Evolutionary conservation across 2,797 vertebrate genomes (phyloP), one percentile per base, ranked within the genome.

Genomic region (Enteromius treurensis): DNA sequence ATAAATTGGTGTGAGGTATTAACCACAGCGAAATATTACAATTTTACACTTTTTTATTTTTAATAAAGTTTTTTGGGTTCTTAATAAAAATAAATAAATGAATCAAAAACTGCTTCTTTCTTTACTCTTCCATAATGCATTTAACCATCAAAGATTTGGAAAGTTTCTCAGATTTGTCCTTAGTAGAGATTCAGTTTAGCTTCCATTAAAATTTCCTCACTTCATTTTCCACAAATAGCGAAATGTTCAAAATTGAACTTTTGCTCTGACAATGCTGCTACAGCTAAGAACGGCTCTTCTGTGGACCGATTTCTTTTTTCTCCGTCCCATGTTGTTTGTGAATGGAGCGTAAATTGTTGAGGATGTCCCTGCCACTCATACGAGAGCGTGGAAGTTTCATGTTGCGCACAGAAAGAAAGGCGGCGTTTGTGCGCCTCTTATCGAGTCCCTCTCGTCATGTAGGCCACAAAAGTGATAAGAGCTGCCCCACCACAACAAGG

Each of bases 301-400:
- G 2, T 11, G 17, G 53, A 82, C 85, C 78, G 71, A 82, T 85
- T 85, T 83, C 37, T 21, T 73, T 68, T 32, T 34, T 34, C 68
- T 83, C 75, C 75, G 14, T 77, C 74, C 37, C 3, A 19, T 78
- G 23, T 80, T 71, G 37, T 74, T 13, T 21, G 17, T 85, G 71
- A 89, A 86, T 84, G 82, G 88, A 88, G 77, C 32, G 71, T 87
- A 74, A 89, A 86, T 86, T 75, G 80, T 80, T 74, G 89, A 91
- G 89, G 88, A 90, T 89, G 88, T 90, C 47, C 73, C 88, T 88
- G 90, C 83, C 90, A 90, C 85, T 90, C 89, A 90, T 87, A 78
- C 26, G 26, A 79, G 80, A 70, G 73, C 75, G 75, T 84, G 81
- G 49, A 73, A 68, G 85, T 87, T 83, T 91, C 88, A 88, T 87